These are phyloP conservation scores for Brachionus plicatilis DNA, from an alignment of 1,140 invertebrate species.

Conservation along the genomic window DNA sequence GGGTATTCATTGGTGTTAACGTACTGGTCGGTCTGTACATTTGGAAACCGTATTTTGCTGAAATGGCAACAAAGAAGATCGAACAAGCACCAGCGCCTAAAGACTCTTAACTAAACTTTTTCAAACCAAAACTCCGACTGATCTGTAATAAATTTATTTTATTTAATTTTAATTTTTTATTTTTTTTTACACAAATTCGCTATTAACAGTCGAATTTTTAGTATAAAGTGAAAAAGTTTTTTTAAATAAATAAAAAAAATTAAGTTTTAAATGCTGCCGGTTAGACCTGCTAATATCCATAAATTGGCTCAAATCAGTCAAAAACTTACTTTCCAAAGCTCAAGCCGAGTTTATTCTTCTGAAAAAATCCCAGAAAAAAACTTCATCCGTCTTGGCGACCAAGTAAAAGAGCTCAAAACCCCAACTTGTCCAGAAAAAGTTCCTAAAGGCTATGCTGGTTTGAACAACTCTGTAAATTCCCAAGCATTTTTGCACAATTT, in stretches of 20 bases:
- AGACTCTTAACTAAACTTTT: not conserved
- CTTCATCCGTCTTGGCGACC: slow-evolving; percentile 1
- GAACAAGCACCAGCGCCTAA: not conserved
- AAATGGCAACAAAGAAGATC: not conserved
- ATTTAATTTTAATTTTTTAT: not conserved
- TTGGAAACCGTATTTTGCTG: slow-evolving; percentile 21
- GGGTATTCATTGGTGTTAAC: slow-evolving; percentile 11
- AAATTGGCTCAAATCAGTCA: not conserved
- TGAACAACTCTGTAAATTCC: not conserved
- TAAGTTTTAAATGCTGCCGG: not conserved
- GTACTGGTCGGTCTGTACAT: slow-evolving; percentile 17
- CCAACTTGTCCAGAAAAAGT: slow-evolving; percentile 19
- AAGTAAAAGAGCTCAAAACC: not conserved
- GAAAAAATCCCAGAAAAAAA: not conserved
- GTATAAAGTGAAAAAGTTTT: not conserved
- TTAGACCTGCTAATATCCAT: not conserved
- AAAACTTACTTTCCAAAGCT: not conserved
- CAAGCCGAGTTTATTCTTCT: not conserved
- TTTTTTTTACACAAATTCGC: not conserved
- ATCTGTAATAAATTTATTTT: not conserved
- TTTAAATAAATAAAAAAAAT: not conserved
- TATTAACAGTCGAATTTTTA: slow-evolving; percentile 6
- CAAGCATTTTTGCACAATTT: slow-evolving; percentile 75
- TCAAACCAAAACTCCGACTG: not conserved
- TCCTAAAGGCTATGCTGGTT: not conserved